These are phyloP conservation scores for Phyllotis vaccarum DNA, from an alignment of 2,797 vertebrate species.

Conservation along the genomic window DNA sequence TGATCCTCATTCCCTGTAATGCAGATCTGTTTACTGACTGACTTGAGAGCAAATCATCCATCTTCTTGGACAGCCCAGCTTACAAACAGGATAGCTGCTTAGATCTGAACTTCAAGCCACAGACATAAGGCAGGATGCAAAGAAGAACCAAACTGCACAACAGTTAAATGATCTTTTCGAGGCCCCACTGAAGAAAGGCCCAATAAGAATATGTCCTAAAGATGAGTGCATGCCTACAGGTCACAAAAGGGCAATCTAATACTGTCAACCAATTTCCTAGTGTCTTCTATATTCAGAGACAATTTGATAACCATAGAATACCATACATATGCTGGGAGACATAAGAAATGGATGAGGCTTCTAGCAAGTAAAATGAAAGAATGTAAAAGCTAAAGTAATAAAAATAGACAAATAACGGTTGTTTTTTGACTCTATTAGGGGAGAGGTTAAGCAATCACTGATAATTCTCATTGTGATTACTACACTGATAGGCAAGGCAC, in stretches of 20 bases:
- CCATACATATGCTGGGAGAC: not conserved
- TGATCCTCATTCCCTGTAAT: constrained; percentile 40
- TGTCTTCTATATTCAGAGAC: not conserved
- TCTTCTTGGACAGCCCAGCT: constrained; percentile 61
- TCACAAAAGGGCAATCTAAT: not conserved
- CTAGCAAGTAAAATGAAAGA: constrained; percentile 22
- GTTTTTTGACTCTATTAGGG: constrained; percentile 16
- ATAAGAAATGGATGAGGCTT: not conserved
- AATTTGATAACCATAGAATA: not conserved
- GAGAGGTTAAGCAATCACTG: not conserved
- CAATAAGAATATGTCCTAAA: not conserved
- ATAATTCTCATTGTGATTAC: constrained; percentile 27
- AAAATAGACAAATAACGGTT: constrained; percentile 4
- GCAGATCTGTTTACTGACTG: constrained; percentile 55
- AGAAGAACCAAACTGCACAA: not conserved
- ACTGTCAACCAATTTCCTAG: not conserved
- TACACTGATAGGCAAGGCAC: not conserved
- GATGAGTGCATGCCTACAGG: not conserved
- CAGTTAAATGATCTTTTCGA: not conserved
- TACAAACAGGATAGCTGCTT: not conserved
- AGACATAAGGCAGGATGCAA: constrained; percentile 15
- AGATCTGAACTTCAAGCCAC: constrained; percentile 73
- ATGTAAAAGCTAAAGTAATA: constrained; percentile 36
- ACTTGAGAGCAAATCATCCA: constrained; percentile 67
- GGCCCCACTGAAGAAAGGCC: not conserved